Percentiles rank a stretch among this genome's conserved stretches.
These are phyloP conservation scores for Alligator sinensis DNA, from an alignment of 2,113 vertebrate species.

Conservation along the genomic window DNA sequence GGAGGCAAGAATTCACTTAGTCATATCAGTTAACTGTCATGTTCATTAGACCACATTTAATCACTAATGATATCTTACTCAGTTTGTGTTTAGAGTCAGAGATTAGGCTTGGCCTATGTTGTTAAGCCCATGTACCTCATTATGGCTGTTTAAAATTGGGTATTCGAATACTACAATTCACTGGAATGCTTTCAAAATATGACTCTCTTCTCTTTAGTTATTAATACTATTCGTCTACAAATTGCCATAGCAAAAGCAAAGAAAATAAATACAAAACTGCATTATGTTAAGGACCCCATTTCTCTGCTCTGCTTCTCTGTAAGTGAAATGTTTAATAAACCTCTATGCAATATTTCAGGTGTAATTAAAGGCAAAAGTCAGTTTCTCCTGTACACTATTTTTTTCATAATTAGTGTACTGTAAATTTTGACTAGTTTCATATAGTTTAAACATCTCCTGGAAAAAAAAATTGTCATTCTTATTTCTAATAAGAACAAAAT, in stretches of 20 bases:
- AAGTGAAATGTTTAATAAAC: background rate
- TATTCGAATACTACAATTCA: background rate
- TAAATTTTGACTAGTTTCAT: background rate
- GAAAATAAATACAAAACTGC: background rate
- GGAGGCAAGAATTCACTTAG: conserved; percentile 81
- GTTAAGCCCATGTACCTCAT: background rate
- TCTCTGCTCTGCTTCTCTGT: background rate
- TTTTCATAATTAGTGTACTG: background rate
- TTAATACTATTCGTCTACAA: background rate
- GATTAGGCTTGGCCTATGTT: background rate
- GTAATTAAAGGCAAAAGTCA: background rate
- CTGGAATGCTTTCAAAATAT: background rate
- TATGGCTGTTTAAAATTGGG: background rate
- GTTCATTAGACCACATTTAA: background rate
- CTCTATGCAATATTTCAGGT: background rate
- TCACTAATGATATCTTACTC: background rate
- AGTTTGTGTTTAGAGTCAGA: background rate
- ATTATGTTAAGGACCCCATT: background rate
- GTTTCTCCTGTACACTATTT: background rate
- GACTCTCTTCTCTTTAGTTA: background rate
- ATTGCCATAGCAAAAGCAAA: background rate
- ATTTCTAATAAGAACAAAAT: background rate
- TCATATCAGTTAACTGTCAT: background rate
- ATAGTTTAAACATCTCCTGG: background rate
- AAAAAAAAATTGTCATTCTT: background rate